Percentiles rank a stretch among this genome's conserved stretches.
Conservation (phyloP, 1,140 invertebrate species). For the Drosophila neocordata region DNA sequence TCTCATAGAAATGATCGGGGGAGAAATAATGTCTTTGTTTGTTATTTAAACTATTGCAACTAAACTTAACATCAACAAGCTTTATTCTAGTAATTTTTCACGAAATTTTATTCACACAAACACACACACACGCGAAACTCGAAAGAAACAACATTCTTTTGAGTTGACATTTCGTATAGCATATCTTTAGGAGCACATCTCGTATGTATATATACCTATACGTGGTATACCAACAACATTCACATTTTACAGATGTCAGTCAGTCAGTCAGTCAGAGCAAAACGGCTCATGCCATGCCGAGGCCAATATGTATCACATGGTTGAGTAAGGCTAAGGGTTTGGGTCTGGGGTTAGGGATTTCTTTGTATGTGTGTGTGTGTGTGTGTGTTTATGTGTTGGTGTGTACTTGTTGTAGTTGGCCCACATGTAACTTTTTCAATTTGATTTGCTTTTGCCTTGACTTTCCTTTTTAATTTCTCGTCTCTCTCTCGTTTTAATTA, state of each 20-base stretch:
- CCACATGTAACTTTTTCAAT: constrained; percentile 51
- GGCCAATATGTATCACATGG: not conserved
- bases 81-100: no score
- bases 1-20: no score
- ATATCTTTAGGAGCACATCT: not conserved
- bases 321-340: constrained; percentile 25
- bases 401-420: not conserved
- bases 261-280: constrained; percentile 6
- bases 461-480: constrained; percentile 45
- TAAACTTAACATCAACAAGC: no score
- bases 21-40: no score
- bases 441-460: constrained; percentile 38
- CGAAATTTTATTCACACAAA: no score
- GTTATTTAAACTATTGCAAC: no score
- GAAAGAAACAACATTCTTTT: not conserved
- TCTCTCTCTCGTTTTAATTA: constrained; percentile 44
- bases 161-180: not conserved
- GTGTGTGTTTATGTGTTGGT: constrained; percentile 4
- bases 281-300: constrained; percentile 2
- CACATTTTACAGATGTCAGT: constrained; percentile 7
- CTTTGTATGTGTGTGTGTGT: constrained; percentile 8
- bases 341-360: constrained; percentile 32
- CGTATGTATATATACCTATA: not conserved
- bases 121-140: no score
- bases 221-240: not conserved